Evolutionary conservation across 2,888 invertebrate genomes (phyloP), one percentile per base, ranked within the genome.

Genomic region (Yponomeuta malinellus): DNA sequence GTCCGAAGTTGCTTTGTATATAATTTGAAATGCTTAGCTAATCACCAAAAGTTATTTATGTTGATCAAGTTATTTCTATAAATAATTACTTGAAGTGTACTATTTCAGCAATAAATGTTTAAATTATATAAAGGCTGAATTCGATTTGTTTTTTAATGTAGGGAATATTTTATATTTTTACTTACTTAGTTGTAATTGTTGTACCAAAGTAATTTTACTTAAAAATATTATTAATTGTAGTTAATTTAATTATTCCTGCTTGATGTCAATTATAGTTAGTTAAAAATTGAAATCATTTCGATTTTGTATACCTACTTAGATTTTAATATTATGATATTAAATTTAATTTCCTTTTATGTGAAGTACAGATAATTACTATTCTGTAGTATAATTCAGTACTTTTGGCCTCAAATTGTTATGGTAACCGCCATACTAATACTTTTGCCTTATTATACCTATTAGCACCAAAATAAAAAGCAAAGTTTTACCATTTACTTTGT

Each of bases 261-360:
- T 90, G 70, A 86, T 84, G 91, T 92, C 91, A 92, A 92, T 92
- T 92, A 90, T 90, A 89, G 82, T 82, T 89, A 89, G 77, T 81
- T 76, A 76, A 74, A 75, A 80, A 80, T 80, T 79, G 79, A 76
- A 79, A 81, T 84, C 73, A 77, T 80, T 81, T 80, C 77, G 77
- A 81, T 82, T 83, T 81, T 84, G 79, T 84, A 84, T 81, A 48
- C 43, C 5, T 59, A 37, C 43, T 15, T 59, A 37, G n/a, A 33
- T 43, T 43, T 43, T 43, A 43, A 43, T 43, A 43, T 43, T 43
- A 43, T 43, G 43, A 43, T 43, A 43, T 43, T 43, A 5, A 8
- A 5, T 43, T 43, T 43, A 43, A 43, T 43, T 8, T 43, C 5
- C 43, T 8, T 43, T 43, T 6, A 43, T 43, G 43, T 43, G 43